Conservation (phyloP, 1,140 invertebrate species). For the Pristionchus pacificus region DNA sequence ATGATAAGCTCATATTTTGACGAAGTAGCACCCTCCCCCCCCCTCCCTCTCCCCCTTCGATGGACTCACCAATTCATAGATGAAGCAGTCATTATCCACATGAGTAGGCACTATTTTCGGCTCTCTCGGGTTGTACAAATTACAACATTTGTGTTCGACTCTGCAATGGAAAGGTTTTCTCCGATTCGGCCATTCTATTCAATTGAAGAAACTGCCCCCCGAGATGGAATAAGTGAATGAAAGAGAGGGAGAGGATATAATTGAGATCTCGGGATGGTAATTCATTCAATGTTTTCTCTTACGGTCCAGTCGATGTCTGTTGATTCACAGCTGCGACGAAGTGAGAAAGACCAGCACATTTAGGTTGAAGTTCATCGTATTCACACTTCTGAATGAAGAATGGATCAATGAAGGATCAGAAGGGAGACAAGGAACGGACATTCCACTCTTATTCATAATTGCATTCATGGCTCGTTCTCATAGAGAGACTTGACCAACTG, state of each 20-base stretch:
- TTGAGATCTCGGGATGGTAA: no score
- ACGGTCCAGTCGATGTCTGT: slow-evolving; percentile 45
- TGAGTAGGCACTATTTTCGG: slow-evolving; percentile 36
- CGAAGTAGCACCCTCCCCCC: no score
- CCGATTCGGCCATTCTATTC: neutral
- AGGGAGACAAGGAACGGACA: slow-evolving; percentile 13
- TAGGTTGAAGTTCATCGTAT: slow-evolving; percentile 48
- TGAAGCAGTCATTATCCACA: slow-evolving; percentile 56
- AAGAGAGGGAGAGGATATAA: no score
- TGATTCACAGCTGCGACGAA: slow-evolving; percentile 56
- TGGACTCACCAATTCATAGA: slow-evolving; percentile 47
- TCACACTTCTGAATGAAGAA: slow-evolving; percentile 51
- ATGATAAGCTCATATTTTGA: no score
- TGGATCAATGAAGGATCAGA: neutral
- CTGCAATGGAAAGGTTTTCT: slow-evolving; percentile 32
- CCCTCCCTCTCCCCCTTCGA: no score
- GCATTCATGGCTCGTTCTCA: no score
- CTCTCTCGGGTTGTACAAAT: slow-evolving; percentile 33
- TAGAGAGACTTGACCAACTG: no score
- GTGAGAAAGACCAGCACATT: slow-evolving; percentile 52
- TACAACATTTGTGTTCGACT: slow-evolving; percentile 50
- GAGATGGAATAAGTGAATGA: no score
- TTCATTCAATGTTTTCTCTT: slow-evolving; percentile 27
- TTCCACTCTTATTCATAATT: no score
- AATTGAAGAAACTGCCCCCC: slow-evolving; percentile 11